phyloP scores from a whole-genome alignment of 2,113 vertebrate genomes.

The Podiceps cristatus region DNA sequence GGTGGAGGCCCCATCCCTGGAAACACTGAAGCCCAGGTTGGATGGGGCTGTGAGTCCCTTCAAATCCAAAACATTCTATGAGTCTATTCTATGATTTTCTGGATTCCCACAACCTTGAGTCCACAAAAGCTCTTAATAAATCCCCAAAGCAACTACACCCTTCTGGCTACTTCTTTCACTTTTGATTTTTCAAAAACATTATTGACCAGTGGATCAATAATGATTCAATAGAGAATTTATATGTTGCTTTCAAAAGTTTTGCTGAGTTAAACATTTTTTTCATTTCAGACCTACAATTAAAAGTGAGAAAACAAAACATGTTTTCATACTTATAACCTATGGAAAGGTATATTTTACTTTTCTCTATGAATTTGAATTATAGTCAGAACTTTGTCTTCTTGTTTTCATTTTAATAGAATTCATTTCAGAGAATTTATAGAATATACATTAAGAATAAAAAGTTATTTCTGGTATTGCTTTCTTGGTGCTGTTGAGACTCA shows the following conservation, averaged over 20 bases:
- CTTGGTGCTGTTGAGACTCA: not conserved
- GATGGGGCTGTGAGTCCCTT: no score
- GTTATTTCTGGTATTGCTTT: not conserved
- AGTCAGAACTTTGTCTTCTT: not conserved
- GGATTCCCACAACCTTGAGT: not conserved
- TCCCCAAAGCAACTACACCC: not conserved
- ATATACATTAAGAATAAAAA: not conserved
- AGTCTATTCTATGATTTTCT: not conserved
- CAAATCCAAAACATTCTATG: no score
- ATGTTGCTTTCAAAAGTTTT: not conserved
- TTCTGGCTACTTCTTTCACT: not conserved
- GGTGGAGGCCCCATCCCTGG: no score
- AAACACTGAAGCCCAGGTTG: no score
- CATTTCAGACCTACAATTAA: not conserved
- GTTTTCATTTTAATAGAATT: not conserved
- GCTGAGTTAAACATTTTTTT: not conserved
- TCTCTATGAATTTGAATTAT: not conserved
- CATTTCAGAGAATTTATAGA: not conserved
- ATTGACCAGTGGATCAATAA: not conserved
- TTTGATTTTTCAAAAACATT: not conserved
- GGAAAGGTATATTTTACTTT: not conserved
- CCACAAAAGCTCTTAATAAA: not conserved
- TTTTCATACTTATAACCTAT: not conserved
- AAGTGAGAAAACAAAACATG: not conserved
- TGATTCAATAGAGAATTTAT: not conserved